Percentiles rank a stretch among this genome's conserved stretches.
Evolutionary conservation across 2,888 invertebrate species (phyloP).

Genomic region (Paralinhomoeus sp.): DNA sequence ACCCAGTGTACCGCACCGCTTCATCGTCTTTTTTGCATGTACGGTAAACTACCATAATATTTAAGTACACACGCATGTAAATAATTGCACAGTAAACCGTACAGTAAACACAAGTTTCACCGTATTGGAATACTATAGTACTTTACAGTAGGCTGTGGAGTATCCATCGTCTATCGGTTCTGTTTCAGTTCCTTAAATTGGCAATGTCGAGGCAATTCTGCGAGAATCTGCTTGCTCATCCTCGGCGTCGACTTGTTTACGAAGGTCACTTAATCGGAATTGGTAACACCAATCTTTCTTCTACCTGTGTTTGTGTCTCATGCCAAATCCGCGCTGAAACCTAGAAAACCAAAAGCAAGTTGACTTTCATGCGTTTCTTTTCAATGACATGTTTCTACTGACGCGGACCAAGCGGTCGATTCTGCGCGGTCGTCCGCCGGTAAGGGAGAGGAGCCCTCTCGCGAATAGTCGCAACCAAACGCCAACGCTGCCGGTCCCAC

Average conservation of each 20-base stretch:
- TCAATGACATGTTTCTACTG: conserved; percentile 40
- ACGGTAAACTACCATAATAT: no score
- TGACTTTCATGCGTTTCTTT: conserved; percentile 39
- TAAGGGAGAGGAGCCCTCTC: neutral
- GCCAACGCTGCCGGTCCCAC: neutral
- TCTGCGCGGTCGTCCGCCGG: neutral
- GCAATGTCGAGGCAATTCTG: conserved; percentile 39
- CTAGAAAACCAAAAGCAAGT: neutral
- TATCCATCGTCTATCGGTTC: no score
- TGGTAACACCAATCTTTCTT: conserved; percentile 19
- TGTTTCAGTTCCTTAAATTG: conserved; percentile 34
- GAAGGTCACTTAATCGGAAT: conserved; percentile 32
- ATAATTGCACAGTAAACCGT: no score
- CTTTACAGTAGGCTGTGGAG: no score
- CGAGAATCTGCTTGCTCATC: conserved; percentile 37
- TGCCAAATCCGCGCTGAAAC: neutral
- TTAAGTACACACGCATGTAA: no score
- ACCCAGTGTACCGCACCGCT: no score
- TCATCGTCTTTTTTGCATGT: no score
- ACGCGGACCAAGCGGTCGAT: conserved; percentile 35
- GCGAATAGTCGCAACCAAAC: neutral
- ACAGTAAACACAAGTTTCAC: no score
- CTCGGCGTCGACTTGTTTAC: conserved; percentile 30
- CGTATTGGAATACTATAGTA: no score
- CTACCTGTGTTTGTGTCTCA: neutral